Evolutionary conservation across 2,888 invertebrate genomes (phyloP), one percentile per base, ranked within the genome.

Genomic region (Drosophila leonis): DNA sequence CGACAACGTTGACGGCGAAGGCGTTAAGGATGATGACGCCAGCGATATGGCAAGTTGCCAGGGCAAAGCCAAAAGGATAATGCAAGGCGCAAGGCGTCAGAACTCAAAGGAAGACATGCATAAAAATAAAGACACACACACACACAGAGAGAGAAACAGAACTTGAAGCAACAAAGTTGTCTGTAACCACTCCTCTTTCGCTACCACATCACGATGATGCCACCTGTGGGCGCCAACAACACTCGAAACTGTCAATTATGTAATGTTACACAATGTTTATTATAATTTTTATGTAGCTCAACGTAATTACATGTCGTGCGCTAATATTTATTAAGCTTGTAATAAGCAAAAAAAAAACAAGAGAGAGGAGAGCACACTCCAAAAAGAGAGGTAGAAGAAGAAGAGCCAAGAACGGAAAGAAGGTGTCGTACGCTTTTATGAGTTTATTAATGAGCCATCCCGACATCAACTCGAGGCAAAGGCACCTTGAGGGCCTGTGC

Each of bases 191-290:
- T 15, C 5, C 49, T 24, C 18, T n/a, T 20, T 24, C 18, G 4
- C 13, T 15, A 20, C 39, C 39, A 15, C 31, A 8, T 46, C 27
- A n/a, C 42, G 75, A 61, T 46, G 70, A 66, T 48, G 56, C 72
- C 84, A 84, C 82, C 82, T 78, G 80, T 72, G 80, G 65, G 65
- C 57, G 59, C 59, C 59, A 29, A 59, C 48, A 65, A 64, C 82
- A 82, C 88, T 87, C 85, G 80, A 84, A 85, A 83, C 84, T 85
- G 84, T 85, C 84, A 85, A 85, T 85, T 85, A 85, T 88, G 78
- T 75, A 81, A 83, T 83, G 84, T 85, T 85, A 78, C 77, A 88
- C 86, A 78, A 85, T 85, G 85, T 88, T 85, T 85, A 89, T 88
- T 86, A 83, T 86, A 83, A 81, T 86, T 81, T 79, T 83, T 81